Percentiles rank a stretch among this genome's conserved stretches.
phyloP scores from a whole-genome alignment of 2,113 vertebrate genomes.

The Petromus typicus region DNA sequence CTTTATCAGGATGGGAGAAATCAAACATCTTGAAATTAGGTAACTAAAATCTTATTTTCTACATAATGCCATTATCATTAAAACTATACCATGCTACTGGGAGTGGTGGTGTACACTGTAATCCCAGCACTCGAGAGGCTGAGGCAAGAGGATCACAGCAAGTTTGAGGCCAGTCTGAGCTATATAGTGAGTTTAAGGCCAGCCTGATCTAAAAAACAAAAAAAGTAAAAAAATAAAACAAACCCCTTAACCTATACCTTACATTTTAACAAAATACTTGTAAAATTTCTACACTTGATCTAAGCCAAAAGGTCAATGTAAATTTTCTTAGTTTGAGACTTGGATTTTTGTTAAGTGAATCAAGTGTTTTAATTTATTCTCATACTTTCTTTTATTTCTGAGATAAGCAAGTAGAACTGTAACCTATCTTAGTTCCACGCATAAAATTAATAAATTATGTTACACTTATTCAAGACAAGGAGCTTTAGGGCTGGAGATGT shows the following conservation, averaged over 20 bases:
- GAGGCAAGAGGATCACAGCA: too few species aligned
- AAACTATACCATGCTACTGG: not conserved
- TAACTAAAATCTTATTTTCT: slow-evolving; percentile 29
- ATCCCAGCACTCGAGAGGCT: too few species aligned
- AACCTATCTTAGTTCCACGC: not conserved
- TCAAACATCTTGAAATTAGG: slow-evolving; percentile 28
- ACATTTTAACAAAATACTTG: too few species aligned
- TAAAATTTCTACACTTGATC: too few species aligned
- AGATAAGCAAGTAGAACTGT: not conserved
- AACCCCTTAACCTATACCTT: too few species aligned
- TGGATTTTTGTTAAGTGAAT: slow-evolving; percentile 12
- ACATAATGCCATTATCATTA: not conserved
- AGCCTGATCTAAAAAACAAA: too few species aligned
- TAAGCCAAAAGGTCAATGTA: too few species aligned
- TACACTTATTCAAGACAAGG: not conserved
- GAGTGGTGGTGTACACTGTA: too few species aligned
- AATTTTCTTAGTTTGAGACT: slow-evolving; percentile 23
- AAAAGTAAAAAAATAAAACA: too few species aligned
- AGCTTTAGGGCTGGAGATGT: not conserved
- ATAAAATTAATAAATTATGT: not conserved
- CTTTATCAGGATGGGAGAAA: slow-evolving; percentile 26
- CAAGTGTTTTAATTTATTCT: slow-evolving; percentile 36
- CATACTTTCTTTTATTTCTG: not conserved
- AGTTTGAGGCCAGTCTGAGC: too few species aligned
- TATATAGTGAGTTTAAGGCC: too few species aligned